Evolutionary conservation across 2,113 vertebrate species (phyloP).

Genomic region (Syngnathus typhle): DNA sequence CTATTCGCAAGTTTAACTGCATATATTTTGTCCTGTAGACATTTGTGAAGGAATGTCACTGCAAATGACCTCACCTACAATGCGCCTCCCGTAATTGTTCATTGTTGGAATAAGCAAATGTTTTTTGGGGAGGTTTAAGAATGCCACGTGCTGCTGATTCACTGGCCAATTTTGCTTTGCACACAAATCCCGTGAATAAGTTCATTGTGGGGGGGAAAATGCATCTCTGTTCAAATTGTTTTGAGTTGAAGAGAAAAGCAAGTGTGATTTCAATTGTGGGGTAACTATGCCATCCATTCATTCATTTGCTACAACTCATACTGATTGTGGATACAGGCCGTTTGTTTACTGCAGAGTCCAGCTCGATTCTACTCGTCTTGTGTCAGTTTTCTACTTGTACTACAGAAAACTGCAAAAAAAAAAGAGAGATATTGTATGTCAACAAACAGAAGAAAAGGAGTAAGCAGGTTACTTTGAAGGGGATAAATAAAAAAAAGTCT

Average conservation of each 20-base stretch:
- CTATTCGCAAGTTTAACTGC: constrained; percentile 19
- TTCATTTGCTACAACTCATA: background rate
- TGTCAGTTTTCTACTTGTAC: too few species aligned
- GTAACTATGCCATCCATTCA: background rate
- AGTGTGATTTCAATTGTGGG: background rate
- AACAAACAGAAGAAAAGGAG: too few species aligned
- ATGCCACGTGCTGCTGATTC: background rate
- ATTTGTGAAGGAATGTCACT: background rate
- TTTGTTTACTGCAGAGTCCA: too few species aligned
- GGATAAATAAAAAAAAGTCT: too few species aligned
- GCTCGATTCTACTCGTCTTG: too few species aligned
- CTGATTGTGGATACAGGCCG: too few species aligned
- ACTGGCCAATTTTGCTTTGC: background rate
- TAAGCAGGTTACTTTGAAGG: too few species aligned
- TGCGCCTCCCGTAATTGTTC: background rate
- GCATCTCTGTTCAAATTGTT: background rate
- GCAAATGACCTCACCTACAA: background rate
- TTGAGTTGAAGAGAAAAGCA: background rate
- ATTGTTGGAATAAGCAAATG: background rate
- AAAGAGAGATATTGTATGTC: too few species aligned
- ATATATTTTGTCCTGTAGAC: constrained; percentile 6
- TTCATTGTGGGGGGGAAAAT: background rate
- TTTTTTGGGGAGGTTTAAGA: background rate
- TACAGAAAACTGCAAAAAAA: too few species aligned
- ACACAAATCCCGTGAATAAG: background rate